Base-by-base conservation (phyloP, 2,797 vertebrate genomes). In the Lindbergichthys nudifrons region DNA sequence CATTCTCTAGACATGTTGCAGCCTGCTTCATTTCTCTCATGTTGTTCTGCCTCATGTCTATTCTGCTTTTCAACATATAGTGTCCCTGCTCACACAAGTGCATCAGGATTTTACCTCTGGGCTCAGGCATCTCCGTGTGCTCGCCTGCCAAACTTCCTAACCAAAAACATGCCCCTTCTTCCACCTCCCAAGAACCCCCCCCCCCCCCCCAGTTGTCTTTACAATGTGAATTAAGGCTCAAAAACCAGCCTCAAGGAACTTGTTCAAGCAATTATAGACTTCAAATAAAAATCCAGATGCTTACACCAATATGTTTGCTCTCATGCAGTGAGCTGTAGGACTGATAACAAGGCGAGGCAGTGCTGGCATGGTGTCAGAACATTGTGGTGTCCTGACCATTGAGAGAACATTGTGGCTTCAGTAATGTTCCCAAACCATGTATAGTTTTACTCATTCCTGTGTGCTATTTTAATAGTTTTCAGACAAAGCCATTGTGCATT, bases 1-100 rank as follows among this genome's bases (percentile, higher is more conserved):
- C 42, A 48, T 87, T 89, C 81, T 86, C 67, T 19, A 67, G 71
- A 84, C 93, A 88, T 86, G 94, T 89, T 71, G 42, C 59, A 82
- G 84, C 94, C 72, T 91, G 94, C 74, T 81, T 53, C 14, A 48
- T 82, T 69, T 81, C 65, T 64, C 39, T 48, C 26, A 8, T 36
- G 67, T 78, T 77, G 81, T 72, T 39, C 82, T 84, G 79, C 73
- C 75, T 80, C 57, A 79, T 41, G n/a, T 54, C 64, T 63, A 3
- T 57, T 79, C 80, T 63, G 64, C 71, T 71, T 26, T 66, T 75
- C 51, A 56, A 62, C 30, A 10, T 85, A 53, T 50, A 73, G 62
- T 64, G 59, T 75, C 80, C 51, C 60, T 56, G 63, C 74, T 71
- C 67, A 68, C 65, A 75, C 16, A 21, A 57, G 52, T 56, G 63